Evolutionary conservation across 2,113 vertebrate genomes (phyloP), one percentile per base, ranked within the genome.

Genomic region (Scartelaos histophorus): DNA sequence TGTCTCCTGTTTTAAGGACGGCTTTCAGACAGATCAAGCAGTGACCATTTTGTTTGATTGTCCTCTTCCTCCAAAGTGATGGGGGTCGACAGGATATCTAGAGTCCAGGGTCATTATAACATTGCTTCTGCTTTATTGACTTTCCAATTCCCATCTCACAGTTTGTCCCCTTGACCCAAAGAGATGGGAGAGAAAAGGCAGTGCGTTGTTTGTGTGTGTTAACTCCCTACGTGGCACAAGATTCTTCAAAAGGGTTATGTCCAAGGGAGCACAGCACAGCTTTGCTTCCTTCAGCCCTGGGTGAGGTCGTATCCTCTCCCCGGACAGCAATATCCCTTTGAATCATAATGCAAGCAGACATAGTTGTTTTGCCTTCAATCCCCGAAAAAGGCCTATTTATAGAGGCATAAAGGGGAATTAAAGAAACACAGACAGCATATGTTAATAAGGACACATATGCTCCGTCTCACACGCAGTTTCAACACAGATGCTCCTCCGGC

Each of bases 401-500:
- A 81, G 74, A 64, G 73, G 54, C 75, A 67, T 74, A 75, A 84
- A 84, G 79, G 64, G 70, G 73, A 84, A 84, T 83, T 79, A 87
- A 85, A 87, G 78, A 89, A 78, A 89, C 71, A 83, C 72, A 80
- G 69, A 22, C 38, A 80, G 72, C 84, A 87, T 87, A 86, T 88
- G 82, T 78, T 85, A 81, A 82, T 83, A 84, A 70, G 82, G 75
- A 87, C 81, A 83, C 88, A 89, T 81, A 88, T 81, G 83, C 77
- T 78, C 64, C 12, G 35, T 70, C 71, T 67, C 78, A 72, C 62
- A 35, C 75, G 69, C 81, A 61, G 69, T 90, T 87, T 94, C 93
- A 95, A 94, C 95, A 95, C 95, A 96, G 95, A 97, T 95, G 95
- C 95, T 95, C 93, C 94, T 95, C 94, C 93, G 94, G 95, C 94